Conservation (phyloP, 2,797 vertebrate genomes). For the Amphiprion clarkii region DNA sequence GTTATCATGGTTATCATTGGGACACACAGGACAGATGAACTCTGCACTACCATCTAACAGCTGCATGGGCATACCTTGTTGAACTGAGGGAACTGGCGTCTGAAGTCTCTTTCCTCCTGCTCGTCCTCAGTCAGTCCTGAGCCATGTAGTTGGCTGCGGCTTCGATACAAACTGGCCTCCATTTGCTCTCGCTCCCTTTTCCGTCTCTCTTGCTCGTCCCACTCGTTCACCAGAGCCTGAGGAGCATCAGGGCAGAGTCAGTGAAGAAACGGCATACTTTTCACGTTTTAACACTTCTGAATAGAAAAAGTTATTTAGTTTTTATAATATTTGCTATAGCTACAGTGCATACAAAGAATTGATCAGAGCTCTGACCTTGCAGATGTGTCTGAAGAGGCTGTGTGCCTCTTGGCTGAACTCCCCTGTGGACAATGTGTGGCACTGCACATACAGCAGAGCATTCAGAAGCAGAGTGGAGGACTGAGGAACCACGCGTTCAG, state of each 20-base stretch:
- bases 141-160: constrained; percentile 85
- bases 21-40: too few species aligned
- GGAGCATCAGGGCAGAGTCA: constrained; percentile 6
- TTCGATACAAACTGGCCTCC: constrained; percentile 90
- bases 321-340: too few species aligned
- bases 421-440: constrained; percentile 88
- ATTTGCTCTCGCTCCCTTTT: constrained; percentile 86
- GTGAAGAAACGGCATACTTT: neutral
- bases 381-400: constrained; percentile 92
- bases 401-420: constrained; percentile 86
- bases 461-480: constrained; percentile 89
- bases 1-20: too few species aligned
- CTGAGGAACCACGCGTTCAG: constrained; percentile 77
- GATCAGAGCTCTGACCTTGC: constrained; percentile 85
- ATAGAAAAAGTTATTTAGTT: too few species aligned
- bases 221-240: constrained; percentile 94
- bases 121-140: constrained; percentile 88
- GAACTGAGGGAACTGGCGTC: constrained; percentile 90
- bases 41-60: too few species aligned
- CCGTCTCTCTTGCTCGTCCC: constrained; percentile 93
- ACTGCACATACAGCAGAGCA: constrained; percentile 90
- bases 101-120: constrained; percentile 94
- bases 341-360: neutral
- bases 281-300: neutral
- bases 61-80: constrained; percentile 84